Evolutionary conservation across 2,888 invertebrate species (phyloP), one percentile per base, ranked within the genome.

Genomic region (Byasa hedistus): DNA sequence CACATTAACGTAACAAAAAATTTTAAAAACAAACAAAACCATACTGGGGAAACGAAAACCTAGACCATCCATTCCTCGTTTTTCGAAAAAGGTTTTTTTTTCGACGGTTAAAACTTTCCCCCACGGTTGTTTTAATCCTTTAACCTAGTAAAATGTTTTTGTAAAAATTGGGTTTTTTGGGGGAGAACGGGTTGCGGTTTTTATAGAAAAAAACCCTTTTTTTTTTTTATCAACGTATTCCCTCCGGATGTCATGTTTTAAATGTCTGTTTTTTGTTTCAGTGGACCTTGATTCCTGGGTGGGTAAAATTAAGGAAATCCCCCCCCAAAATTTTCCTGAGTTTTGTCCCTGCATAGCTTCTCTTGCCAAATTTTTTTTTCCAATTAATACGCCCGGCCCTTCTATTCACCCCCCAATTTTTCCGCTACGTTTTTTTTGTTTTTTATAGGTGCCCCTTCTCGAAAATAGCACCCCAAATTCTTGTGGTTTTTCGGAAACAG

Each of bases 121-220:
- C 67, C 70, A 86, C 8, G 86, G 79, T n/a, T n/a, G n/a, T n/a
- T n/a, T 69, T 78, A 82, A 69, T 89, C 87, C 71, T 80, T 88
- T n/a, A n/a, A 2, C 87, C 89, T 57, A 91, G 73, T 55, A 91
- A 69, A n/a, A n/a, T n/a, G n/a, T 7, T 90, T 87, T 69, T 75
- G 82, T 24, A 90, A 70, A 22, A 90, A 79, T 39, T n/a, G n/a
- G 87, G 72, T 67, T 91, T 90, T 48, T 81, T 76, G 0, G 87
- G 83, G 10, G 89, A 88, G 65, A 91, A 89, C 1, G 90, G 91
- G 74, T 90, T 91, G 54, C 78, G 81, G n/a, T n/a, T n/a, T 72
- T 88, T 90, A 59, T 84, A 69, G 70, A 91, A 87, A 65, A 91
- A 63, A n/a, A n/a, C n/a, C 69, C 87, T n/a, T n/a, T n/a, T n/a